Evolutionary conservation across 2,113 vertebrate genomes (phyloP).

Genomic region (Burhinus oedicnemus): DNA sequence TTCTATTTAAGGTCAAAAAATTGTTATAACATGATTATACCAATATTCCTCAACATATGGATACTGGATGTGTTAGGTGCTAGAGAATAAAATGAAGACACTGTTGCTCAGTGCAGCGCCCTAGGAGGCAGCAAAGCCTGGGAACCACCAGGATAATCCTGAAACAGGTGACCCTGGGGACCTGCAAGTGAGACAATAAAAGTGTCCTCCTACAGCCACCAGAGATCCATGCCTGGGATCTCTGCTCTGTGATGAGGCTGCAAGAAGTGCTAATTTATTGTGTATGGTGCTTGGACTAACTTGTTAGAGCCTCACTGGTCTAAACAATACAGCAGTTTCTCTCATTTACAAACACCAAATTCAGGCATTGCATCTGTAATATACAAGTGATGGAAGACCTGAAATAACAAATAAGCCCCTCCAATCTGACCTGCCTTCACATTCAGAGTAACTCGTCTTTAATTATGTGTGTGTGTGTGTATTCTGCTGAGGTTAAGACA

Average conservation of each 20-base stretch:
- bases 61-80: neutral
- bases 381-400: neutral
- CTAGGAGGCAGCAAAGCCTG: neutral
- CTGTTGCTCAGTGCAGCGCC: neutral
- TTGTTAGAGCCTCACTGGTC: neutral
- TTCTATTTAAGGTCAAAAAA: neutral
- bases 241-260: neutral
- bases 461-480: neutral
- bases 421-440: neutral
- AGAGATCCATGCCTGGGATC: neutral
- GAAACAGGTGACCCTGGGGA: neutral
- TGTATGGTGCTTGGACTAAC: neutral
- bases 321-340: neutral
- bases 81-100: neutral
- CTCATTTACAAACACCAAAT: neutral
- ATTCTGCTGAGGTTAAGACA: neutral
- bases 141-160: neutral
- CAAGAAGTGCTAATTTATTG: neutral
- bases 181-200: neutral
- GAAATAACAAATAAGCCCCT: neutral
- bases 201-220: neutral
- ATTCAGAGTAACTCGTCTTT: neutral
- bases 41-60: neutral
- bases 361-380: neutral
- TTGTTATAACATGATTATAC: neutral